Conservation (phyloP, 2,888 invertebrate genomes). For the Cosmia pyralina region DNA sequence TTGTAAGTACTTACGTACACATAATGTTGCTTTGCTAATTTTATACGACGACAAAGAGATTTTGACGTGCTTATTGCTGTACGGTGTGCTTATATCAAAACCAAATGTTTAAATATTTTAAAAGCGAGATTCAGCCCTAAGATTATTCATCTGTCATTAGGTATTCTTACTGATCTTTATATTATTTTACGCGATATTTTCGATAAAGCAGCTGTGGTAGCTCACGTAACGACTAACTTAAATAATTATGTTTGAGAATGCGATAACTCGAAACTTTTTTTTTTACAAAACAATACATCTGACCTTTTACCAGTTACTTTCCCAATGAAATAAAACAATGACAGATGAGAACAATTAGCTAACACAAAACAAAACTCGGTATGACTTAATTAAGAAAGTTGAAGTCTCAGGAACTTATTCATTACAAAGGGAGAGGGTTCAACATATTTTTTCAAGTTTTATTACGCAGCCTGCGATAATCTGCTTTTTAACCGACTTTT, state of each 20-base stretch:
- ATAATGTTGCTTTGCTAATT: constrained; percentile 12
- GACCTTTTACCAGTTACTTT: constrained; percentile 32
- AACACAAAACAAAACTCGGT: constrained; percentile 41
- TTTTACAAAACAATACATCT: constrained; percentile 15
- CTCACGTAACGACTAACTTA: constrained; percentile 3
- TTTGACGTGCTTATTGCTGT: constrained; percentile 2
- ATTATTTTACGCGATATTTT: neutral
- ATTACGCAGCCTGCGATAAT: constrained; percentile 49
- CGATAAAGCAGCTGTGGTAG: neutral
- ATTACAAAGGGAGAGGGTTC: constrained; percentile 37
- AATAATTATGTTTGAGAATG: neutral
- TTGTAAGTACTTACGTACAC: neutral
- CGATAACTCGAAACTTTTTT: constrained; percentile 2
- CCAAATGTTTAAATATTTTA: neutral
- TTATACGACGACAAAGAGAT: neutral
- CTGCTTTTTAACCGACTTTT: constrained; percentile 10
- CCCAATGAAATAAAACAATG: constrained; percentile 38
- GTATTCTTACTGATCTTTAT: neutral
- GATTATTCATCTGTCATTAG: neutral
- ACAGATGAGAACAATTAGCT: constrained; percentile 35
- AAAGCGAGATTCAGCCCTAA: neutral
- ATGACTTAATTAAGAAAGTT: constrained; percentile 54
- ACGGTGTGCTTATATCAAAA: neutral
- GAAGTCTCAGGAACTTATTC: constrained; percentile 27
- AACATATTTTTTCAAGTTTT: constrained; percentile 36